A percentile compares a stretch with the other conserved stretches of the same genome.
These are phyloP conservation scores for Euzophera pinguis DNA, from an alignment of 2,888 invertebrate species.

Conservation along the genomic window DNA sequence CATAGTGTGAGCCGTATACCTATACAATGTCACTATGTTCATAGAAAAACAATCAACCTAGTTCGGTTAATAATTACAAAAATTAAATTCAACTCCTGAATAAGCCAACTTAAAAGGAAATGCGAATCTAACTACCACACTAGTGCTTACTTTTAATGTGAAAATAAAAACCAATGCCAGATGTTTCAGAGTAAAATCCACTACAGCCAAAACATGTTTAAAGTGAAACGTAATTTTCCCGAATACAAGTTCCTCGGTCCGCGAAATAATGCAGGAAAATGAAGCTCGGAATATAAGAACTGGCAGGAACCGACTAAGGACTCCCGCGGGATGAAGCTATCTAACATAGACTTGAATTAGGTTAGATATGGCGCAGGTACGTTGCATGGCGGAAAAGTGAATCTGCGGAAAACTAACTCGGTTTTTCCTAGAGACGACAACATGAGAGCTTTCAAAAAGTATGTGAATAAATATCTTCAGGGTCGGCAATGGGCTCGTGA, in stretches of 20 bases:
- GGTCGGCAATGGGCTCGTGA: too few species aligned
- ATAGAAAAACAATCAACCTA: too few species aligned
- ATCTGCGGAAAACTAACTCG: too few species aligned
- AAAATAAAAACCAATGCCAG: slow-evolving; percentile 1
- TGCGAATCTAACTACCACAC: not conserved
- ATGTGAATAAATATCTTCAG: too few species aligned
- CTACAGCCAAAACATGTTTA: slow-evolving; percentile 4
- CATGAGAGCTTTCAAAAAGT: too few species aligned
- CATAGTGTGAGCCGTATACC: too few species aligned
- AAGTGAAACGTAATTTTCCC: slow-evolving; percentile 7
- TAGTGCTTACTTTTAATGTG: not conserved
- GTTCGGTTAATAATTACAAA: too few species aligned
- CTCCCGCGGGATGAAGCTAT: not conserved
- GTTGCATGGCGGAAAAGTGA: too few species aligned
- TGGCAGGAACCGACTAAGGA: slow-evolving; percentile 1
- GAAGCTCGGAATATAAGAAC: slow-evolving; percentile 9
- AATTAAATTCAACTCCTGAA: too few species aligned
- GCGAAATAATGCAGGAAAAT: slow-evolving; percentile 5
- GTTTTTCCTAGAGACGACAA: too few species aligned
- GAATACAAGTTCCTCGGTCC: slow-evolving; percentile 1
- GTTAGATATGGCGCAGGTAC: too few species aligned
- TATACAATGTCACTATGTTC: too few species aligned
- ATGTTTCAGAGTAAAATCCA: slow-evolving; percentile 1
- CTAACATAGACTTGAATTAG: not conserved
- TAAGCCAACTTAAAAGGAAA: not conserved